phyloP scores from a whole-genome alignment of 2,113 vertebrate genomes.

The Procavia capensis region DNA sequence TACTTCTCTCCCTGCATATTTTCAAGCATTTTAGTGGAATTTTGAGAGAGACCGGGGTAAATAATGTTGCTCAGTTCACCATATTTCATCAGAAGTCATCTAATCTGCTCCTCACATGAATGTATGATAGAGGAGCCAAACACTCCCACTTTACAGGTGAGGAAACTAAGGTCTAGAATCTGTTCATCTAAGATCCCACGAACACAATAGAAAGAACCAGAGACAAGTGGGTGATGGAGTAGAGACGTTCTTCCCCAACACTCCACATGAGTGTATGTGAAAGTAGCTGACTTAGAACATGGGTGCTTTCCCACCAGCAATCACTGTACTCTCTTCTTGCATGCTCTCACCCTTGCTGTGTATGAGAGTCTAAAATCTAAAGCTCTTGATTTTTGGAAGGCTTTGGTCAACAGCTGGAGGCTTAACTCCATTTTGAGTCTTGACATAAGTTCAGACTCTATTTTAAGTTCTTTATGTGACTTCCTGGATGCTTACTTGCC shows the following conservation, averaged over 20 bases:
- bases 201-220: not conserved
- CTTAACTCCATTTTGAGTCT: not conserved
- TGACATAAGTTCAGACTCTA: not conserved
- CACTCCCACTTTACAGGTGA: not conserved
- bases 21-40: not conserved
- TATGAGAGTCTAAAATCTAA: not conserved
- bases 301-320: not conserved
- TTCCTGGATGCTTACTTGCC: not conserved
- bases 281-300: not conserved
- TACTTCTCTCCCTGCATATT: not conserved
- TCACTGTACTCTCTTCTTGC: not conserved
- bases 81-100: not conserved
- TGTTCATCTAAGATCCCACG: not conserved
- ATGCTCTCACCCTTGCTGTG: too few relatives aligned
- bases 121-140: not conserved
- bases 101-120: not conserved
- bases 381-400: not conserved
- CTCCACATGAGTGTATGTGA: not conserved
- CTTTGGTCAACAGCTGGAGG: not conserved
- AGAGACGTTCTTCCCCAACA: not conserved
- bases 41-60: not conserved
- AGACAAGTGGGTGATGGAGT: not conserved
- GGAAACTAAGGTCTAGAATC: not conserved
- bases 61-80: not conserved
- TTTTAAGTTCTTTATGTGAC: not conserved